Conservation (phyloP, 2,888 invertebrate species). For the Drosophila helvetica region DNA sequence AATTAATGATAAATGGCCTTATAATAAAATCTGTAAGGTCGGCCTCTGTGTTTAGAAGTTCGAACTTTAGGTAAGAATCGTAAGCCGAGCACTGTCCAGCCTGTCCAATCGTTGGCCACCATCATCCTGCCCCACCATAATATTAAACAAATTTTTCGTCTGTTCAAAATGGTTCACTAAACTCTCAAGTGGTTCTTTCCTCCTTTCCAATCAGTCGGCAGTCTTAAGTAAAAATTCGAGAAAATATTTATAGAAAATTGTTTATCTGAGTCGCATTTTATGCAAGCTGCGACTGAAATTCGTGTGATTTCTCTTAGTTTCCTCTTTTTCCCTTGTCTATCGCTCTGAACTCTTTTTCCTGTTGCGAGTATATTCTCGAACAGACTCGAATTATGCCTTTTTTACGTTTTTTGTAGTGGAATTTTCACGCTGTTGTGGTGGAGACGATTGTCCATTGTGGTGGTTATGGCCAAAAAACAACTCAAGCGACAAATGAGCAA, state of each 20-base stretch:
- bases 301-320: constrained; percentile 44
- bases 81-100: no score
- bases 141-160: constrained; percentile 44
- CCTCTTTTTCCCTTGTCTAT: neutral
- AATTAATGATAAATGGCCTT: no score
- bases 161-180: constrained; percentile 50
- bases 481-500: constrained; percentile 72
- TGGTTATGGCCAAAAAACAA: constrained; percentile 58
- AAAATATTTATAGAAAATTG: constrained; percentile 56
- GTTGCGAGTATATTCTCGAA: no score
- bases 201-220: neutral
- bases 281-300: constrained; percentile 53
- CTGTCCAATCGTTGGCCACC: no score
- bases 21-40: no score
- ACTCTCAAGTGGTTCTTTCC: constrained; percentile 27
- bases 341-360: neutral
- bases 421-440: neutral
- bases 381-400: no score
- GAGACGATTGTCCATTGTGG: neutral
- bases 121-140: constrained; percentile 23
- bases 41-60: no score
- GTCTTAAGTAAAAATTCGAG: constrained; percentile 22
- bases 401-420: no score
- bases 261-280: no score
- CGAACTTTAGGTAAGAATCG: no score